Evolutionary conservation across 2,113 vertebrate genomes (phyloP).

Genomic region (Narcine bancroftii): DNA sequence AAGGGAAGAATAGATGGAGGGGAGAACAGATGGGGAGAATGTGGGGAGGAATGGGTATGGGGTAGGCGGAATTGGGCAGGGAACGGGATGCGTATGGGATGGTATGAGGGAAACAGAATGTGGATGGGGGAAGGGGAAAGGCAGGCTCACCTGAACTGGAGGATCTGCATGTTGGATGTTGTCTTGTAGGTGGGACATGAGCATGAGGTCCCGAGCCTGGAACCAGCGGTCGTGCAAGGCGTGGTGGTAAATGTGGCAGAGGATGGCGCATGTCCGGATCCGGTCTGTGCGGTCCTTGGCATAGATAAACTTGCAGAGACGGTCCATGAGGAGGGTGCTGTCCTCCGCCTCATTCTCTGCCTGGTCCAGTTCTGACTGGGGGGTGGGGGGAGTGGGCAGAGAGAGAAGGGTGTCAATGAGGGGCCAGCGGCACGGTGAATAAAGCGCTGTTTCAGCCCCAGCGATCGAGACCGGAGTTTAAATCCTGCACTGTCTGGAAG

Average conservation of each 20-base stretch:
- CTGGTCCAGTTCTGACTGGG: constrained; percentile 77
- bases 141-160: constrained; percentile 75
- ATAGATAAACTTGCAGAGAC: constrained; percentile 83
- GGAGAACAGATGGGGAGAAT: too few species aligned
- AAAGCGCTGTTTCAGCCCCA: too few species aligned
- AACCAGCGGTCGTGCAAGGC: constrained; percentile 86
- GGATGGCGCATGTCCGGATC: constrained; percentile 82
- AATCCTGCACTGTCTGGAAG: too few species aligned
- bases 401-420: neutral
- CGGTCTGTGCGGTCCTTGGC: constrained; percentile 80
- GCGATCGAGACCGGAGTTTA: too few species aligned
- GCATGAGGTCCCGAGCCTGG: constrained; percentile 84
- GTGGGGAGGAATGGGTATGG: too few species aligned
- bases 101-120: too few species aligned
- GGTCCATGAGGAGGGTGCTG: constrained; percentile 77
- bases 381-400: too few species aligned
- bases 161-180: constrained; percentile 87
- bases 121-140: too few species aligned
- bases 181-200: constrained; percentile 87
- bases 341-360: constrained; percentile 78
- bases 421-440: too few species aligned
- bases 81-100: too few species aligned
- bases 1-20: too few species aligned
- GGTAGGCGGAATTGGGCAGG: too few species aligned
- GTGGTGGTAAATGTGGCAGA: constrained; percentile 89